Conservation (phyloP, 2,113 vertebrate genomes). For the Centropus bengalensis region DNA sequence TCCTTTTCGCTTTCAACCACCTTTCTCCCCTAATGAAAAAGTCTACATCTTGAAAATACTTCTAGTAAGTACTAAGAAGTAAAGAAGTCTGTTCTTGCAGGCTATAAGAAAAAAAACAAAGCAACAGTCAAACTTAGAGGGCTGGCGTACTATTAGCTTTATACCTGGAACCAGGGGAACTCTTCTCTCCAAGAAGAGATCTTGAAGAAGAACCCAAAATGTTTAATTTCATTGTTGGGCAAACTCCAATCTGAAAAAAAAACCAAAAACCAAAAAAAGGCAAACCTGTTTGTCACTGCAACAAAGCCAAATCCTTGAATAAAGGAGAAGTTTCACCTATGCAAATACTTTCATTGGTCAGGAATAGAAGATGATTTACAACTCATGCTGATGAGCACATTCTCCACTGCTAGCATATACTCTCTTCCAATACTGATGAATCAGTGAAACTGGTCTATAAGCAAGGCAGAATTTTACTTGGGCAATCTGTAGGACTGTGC, state of each 20-base stretch:
- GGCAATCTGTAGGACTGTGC: neutral
- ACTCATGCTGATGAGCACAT: neutral
- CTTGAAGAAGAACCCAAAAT: neutral
- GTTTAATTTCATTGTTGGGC: neutral
- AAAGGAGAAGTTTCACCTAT: neutral
- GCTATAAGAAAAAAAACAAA: neutral
- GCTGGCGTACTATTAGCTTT: neutral
- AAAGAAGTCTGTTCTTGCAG: neutral
- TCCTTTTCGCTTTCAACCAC: neutral
- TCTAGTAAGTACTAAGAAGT: neutral
- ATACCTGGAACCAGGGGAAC: neutral
- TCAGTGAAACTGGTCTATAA: neutral
- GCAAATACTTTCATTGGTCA: neutral
- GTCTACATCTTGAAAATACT: neutral
- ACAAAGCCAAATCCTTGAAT: neutral
- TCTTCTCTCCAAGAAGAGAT: neutral
- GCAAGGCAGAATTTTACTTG: neutral
- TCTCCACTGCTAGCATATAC: neutral
- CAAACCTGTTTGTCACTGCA: neutral
- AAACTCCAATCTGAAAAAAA: neutral
- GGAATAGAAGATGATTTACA: neutral
- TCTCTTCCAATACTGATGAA: neutral
- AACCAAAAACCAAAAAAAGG: no score
- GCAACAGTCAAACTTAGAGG: neutral
- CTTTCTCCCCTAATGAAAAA: neutral